A percentile compares a stretch with the other conserved stretches of the same genome.
These are phyloP conservation scores for Parauchenoglanis ngamensis DNA, from an alignment of 2,797 vertebrate genomes.

Conservation along the genomic window DNA sequence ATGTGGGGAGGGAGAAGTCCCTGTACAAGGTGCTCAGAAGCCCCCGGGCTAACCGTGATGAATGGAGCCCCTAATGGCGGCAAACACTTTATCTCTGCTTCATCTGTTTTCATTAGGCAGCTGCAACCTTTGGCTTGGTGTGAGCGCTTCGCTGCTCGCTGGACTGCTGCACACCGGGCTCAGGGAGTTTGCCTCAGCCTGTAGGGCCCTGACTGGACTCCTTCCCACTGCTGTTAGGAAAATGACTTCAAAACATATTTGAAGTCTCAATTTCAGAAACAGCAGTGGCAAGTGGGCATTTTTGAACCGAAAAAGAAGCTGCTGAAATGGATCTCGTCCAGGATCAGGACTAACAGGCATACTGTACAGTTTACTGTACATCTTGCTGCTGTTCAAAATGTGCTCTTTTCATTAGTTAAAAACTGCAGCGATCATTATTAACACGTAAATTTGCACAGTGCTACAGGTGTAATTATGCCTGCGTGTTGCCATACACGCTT, in stretches of 20 bases:
- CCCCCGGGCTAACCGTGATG: slow-evolving; percentile 81
- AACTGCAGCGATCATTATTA: neutral
- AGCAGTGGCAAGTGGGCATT: neutral
- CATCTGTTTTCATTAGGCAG: slow-evolving; percentile 86
- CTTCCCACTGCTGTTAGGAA: slow-evolving; percentile 32
- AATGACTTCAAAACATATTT: slow-evolving; percentile 22
- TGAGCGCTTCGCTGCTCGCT: slow-evolving; percentile 76
- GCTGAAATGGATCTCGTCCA: neutral
- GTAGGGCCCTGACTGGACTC: slow-evolving; percentile 30
- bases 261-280: slow-evolving; percentile 15
- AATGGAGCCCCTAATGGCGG: slow-evolving; percentile 84
- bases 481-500: neutral
- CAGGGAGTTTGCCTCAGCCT: slow-evolving; percentile 67
- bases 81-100: slow-evolving; percentile 86
- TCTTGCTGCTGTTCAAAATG: neutral
- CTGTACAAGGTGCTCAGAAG: slow-evolving; percentile 78
- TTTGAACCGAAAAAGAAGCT: neutral
- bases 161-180: slow-evolving; percentile 66
- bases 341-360: no score
- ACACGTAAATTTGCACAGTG: no score
- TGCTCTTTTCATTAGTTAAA: neutral
- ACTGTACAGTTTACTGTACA: neutral
- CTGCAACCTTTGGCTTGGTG: slow-evolving; percentile 78
- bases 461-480: neutral
- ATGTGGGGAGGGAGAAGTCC: slow-evolving; percentile 50